Evolutionary conservation across 2,113 vertebrate species (phyloP), one percentile per base, ranked within the genome.

Genomic region (Pseudorasbora parva): DNA sequence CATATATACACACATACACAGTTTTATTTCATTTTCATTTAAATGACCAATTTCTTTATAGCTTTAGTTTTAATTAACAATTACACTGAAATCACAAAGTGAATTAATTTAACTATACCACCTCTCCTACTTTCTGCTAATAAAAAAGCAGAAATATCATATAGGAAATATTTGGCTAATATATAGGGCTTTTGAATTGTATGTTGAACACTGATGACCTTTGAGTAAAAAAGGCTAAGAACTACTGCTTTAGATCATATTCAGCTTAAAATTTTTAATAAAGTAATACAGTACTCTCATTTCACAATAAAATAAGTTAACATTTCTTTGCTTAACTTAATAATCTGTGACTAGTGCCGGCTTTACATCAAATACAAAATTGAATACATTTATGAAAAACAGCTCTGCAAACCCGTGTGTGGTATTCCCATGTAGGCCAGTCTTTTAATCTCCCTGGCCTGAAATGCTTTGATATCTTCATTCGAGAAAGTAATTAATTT

Each of bases 401-500:
- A 2, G 41, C 19, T 76, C 27, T 56, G 37, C 68, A 25, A 43
- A 41, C 30, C 64, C 64, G 17, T 30, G 43, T 49, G 33, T 77
- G 73, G 17, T 54, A 76, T 83, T 49, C 54, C 76, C 56, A 33
- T 59, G 60, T 21, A 73, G 33, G 45, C 56, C 19, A 76, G 51
- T 49, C 30, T 37, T 62, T 77, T 77, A 51, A 84, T 84, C 62
- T 71, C 21, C 69, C 8, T 49, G 45, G 60, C 30, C 43, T 37
- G 51, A 69, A 45, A 77, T 49, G 43, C 30, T 81, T 82, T 82
- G 60, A 81, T 81, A 57, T 71, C 21, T 62, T 59, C 21, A 59
- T 14, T 45, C 78, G 25, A 64, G 8, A 54, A 76, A 27, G 73
- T 81, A 56, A 81, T 30, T 76, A 45, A 81, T 30, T 76, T 57